A percentile compares a stretch with the other conserved stretches of the same genome.
phyloP scores from a whole-genome alignment of 2,888 invertebrate species.

The Cataglyphis altisquamis region DNA sequence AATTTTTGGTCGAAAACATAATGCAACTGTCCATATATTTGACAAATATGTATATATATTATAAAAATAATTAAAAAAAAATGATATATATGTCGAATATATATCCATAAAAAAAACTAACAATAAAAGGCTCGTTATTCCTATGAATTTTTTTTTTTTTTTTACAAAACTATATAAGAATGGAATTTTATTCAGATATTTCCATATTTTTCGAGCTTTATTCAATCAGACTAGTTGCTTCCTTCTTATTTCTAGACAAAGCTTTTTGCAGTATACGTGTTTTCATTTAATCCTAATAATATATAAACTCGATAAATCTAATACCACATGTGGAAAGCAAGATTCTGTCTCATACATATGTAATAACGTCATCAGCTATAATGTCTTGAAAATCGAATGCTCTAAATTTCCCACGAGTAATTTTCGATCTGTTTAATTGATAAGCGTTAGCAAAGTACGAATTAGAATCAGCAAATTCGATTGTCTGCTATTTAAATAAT shows the following conservation, averaged over 20 bases:
- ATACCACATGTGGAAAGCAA: slow-evolving; percentile 21
- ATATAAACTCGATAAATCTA: slow-evolving; percentile 37
- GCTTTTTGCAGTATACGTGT: slow-evolving; percentile 27
- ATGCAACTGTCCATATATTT: not conserved
- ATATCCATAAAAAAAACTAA: not conserved
- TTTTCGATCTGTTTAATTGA: slow-evolving; percentile 16
- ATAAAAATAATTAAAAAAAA: not conserved
- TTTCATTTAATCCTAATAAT: slow-evolving; percentile 47
- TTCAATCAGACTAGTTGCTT: not conserved
- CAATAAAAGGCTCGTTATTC: not conserved
- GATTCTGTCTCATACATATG: slow-evolving; percentile 47
- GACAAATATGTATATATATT: not conserved
- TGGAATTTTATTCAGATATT: not conserved
- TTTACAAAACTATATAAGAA: not conserved
- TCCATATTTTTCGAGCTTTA: not conserved
- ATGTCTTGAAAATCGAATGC: slow-evolving; percentile 18
- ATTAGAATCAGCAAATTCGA: not conserved
- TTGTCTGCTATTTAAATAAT: not conserved
- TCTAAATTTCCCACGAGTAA: slow-evolving; percentile 55
- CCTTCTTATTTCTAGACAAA: slow-evolving; percentile 32
- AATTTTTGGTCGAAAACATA: not conserved
- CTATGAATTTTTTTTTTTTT: not conserved
- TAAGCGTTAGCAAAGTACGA: not conserved
- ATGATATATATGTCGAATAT: not conserved
- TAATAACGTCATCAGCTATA: slow-evolving; percentile 50